Conservation (phyloP, 2,797 vertebrate genomes). For the Limosa lapponica region DNA sequence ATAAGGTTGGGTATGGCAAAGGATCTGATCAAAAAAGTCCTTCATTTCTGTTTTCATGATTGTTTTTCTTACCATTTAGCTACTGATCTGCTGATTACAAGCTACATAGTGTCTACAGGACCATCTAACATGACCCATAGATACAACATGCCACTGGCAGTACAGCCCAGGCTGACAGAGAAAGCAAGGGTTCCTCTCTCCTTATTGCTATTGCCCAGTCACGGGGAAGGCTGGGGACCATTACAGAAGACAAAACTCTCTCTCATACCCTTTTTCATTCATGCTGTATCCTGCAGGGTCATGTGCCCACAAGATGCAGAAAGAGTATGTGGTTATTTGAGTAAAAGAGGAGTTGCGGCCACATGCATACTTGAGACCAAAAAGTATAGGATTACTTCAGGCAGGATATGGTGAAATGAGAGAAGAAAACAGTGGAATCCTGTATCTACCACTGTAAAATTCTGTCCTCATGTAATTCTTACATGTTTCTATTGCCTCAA, state of each 20-base stretch:
- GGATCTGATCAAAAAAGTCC: neutral
- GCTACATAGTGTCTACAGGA: neutral
- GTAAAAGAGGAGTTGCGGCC: neutral
- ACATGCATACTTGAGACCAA: neutral
- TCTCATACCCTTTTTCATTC: neutral
- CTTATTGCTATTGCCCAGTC: neutral
- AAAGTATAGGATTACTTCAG: neutral
- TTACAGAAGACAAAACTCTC: neutral
- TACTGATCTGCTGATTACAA: neutral
- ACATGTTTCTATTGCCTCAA: neutral
- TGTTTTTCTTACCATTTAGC: neutral
- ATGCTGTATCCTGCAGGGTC: neutral
- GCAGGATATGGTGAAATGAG: neutral
- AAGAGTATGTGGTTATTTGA: neutral
- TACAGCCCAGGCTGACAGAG: neutral
- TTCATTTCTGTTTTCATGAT: neutral
- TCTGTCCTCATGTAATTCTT: neutral
- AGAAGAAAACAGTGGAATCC: neutral
- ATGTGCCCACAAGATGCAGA: neutral
- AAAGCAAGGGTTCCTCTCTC: neutral
- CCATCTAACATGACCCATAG: neutral
- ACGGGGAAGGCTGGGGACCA: neutral
- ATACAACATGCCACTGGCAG: neutral
- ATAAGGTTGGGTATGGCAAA: neutral
- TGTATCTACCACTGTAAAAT: neutral